Base-by-base conservation (phyloP, 35 echinoderm and acorn worm species). In the Patiria miniata region DNA sequence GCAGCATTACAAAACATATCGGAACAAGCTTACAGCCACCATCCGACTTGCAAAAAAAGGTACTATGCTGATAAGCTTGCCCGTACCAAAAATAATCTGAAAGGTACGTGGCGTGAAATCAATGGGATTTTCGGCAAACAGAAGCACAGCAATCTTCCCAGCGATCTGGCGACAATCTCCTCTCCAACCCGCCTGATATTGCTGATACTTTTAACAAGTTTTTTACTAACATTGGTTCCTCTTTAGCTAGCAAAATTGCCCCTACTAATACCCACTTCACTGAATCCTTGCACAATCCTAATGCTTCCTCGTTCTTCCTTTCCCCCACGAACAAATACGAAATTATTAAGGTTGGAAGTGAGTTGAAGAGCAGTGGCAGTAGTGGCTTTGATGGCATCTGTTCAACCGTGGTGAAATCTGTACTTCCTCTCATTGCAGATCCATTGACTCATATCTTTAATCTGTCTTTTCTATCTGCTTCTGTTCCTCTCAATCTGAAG, bases 31-130 rank as follows among this genome's bases (percentile, higher is more conserved):
- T 14, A 82, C 80, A 22, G 52, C 80, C 44, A 26, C 28, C 55
- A 82, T 82, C 19, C 56, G 56, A n/a, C 15, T 60, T n/a, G 56
- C 56, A n/a, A 82, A 82, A 32, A 82, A 82, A 30, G 26, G 15
- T 82, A 82, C 36, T 82, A 82, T 82, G 44, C 80, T 23, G 51
- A 82, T 36, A 30, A 52, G 29, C 40, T 82, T 32, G 80, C 19
- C 55, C 40, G 55, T 19, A 40, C 51, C 52, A 82, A 54, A 28
- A 7, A 28, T 51, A 82, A 82, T 29, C 34, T 82, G 17, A 82
- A 82, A 53, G 16, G 55, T 14, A 82, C 44, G 23, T 82, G 80
- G 80, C 23, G 30, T 39, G 80, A 26, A 15, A 22, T 82, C 15
- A 82, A 82, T 82, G 80, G 52, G 33, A 42, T 57, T 26, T 32